Evolutionary conservation across 64 coral and sea anemone genomes (phyloP).

Genomic region (Catalaphyllia jardinei): DNA sequence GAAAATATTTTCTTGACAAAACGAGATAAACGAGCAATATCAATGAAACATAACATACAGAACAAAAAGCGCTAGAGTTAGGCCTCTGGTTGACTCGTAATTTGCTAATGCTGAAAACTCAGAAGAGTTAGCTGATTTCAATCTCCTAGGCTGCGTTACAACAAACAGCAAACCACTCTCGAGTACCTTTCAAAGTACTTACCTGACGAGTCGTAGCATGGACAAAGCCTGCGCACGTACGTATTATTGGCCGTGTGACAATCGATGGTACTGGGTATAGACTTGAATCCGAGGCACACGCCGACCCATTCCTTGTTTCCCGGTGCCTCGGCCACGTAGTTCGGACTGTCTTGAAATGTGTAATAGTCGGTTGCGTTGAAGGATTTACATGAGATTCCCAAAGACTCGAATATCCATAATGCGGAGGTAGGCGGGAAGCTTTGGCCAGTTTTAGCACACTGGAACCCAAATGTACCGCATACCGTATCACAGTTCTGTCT

Average conservation of each 20-base stretch:
- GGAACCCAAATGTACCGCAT: not conserved
- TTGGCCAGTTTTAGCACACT: conserved; percentile 8
- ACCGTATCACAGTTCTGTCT: conserved; percentile 9
- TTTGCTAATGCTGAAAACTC: no score
- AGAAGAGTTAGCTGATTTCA: no score
- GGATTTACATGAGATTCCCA: conserved; percentile 11
- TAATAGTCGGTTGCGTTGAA: not conserved
- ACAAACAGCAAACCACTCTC: not conserved
- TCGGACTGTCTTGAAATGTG: not conserved
- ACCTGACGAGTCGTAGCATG: conserved; percentile 7
- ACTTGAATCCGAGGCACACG: not conserved
- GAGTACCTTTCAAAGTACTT: not conserved
- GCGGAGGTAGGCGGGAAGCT: not conserved
- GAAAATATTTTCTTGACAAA: no score
- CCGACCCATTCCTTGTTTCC: not conserved
- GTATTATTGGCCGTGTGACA: conserved; percentile 10
- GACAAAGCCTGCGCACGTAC: not conserved
- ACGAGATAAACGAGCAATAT: no score
- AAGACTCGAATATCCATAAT: conserved; percentile 1
- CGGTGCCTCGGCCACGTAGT: not conserved
- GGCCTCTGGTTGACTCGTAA: no score
- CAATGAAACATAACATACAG: no score
- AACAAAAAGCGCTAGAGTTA: no score
- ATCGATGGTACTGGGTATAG: conserved; percentile 7
- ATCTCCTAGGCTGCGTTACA: no score